Percentiles rank a stretch among this genome's conserved stretches.
phyloP scores from a whole-genome alignment of 1,140 invertebrate genomes.

The Papilio dardanus region DNA sequence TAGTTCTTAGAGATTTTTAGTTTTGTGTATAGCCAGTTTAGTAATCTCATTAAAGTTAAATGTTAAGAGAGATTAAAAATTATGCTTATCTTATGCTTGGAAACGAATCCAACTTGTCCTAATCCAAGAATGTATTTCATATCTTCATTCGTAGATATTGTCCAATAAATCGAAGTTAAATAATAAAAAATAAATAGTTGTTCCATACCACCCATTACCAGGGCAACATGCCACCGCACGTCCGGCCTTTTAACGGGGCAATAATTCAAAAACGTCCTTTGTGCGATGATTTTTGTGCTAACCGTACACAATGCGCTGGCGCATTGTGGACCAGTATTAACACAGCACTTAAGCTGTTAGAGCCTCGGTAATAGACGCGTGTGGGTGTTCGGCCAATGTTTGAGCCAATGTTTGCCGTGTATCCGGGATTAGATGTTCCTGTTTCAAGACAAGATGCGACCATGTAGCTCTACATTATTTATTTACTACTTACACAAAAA shows the following conservation, averaged over 20 bases:
- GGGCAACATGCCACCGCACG: slow-evolving; percentile 43
- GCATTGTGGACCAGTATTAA: slow-evolving; percentile 53
- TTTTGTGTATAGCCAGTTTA: too few relatives aligned
- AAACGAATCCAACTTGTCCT: neutral
- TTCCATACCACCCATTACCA: slow-evolving; percentile 42
- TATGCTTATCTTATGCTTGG: neutral
- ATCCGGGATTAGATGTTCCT: slow-evolving; percentile 17
- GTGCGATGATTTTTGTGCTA: slow-evolving; percentile 53
- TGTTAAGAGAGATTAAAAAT: too few relatives aligned
- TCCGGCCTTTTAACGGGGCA: slow-evolving; percentile 52
- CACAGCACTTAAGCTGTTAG: slow-evolving; percentile 65
- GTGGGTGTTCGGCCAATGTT: slow-evolving; percentile 46
- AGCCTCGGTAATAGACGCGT: slow-evolving; percentile 45
- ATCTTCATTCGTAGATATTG: neutral
- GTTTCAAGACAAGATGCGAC: neutral
- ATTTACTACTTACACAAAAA: neutral
- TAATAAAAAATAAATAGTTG: neutral
- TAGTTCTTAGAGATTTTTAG: too few relatives aligned
- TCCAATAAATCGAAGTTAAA: neutral
- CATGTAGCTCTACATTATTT: neutral
- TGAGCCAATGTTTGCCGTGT: slow-evolving; percentile 32
- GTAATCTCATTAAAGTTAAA: too few relatives aligned
- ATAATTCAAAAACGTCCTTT: slow-evolving; percentile 56
- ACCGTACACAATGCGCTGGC: slow-evolving; percentile 46
- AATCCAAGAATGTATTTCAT: neutral